phyloP scores from a whole-genome alignment of 1,140 invertebrate species.

The Chlorops oryzae region DNA sequence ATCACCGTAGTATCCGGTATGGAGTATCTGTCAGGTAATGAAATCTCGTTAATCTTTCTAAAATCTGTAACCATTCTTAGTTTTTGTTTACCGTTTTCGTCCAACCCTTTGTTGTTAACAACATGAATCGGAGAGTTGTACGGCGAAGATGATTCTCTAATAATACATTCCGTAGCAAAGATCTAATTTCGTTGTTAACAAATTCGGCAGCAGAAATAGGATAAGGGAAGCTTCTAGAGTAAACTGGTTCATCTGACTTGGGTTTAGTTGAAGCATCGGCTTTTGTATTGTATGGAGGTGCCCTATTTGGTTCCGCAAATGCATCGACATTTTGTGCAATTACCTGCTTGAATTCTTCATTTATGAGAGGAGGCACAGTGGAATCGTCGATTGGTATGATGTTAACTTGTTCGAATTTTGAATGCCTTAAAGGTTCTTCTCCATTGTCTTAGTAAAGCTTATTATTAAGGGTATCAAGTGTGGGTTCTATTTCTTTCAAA shows the following conservation, averaged over 20 bases:
- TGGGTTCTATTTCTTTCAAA: no score
- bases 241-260: conserved; percentile 17
- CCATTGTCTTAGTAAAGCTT: no score
- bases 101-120: conserved; percentile 23
- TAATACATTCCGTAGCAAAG: conserved; percentile 19
- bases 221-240: conserved; percentile 19
- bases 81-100: conserved; percentile 19
- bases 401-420: no score
- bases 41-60: conserved; percentile 37
- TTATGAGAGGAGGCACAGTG: no score
- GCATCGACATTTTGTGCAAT: no score
- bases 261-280: conserved; percentile 15
- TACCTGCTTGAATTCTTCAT: no score
- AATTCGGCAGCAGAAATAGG: conserved; percentile 18
- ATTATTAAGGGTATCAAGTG: no score
- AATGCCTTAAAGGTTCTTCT: no score
- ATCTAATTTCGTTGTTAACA: conserved; percentile 19
- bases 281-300: conserved; percentile 16
- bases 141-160: conserved; percentile 18
- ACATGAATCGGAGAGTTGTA: conserved; percentile 26
- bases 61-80: conserved; percentile 40
- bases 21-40: conserved; percentile 46
- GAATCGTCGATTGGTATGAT: no score
- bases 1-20: conserved; percentile 48
- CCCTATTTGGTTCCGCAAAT: conserved; percentile 10